phyloP scores from a whole-genome alignment of 2,888 invertebrate species.

The Eulithis testata region DNA sequence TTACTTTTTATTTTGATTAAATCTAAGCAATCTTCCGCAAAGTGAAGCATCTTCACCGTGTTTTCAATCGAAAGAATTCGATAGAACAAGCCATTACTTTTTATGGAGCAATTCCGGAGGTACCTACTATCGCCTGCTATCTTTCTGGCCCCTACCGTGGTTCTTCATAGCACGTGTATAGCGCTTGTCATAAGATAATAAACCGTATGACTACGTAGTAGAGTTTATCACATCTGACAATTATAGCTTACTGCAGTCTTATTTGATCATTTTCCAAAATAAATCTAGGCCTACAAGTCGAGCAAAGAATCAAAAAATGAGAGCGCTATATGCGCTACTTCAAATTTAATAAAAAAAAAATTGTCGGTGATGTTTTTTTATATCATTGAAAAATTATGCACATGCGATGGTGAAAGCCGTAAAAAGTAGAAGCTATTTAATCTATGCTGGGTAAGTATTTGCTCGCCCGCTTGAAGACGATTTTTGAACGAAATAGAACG shows the following conservation, averaged over 20 bases:
- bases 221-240: no score
- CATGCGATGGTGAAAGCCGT: conserved; percentile 4
- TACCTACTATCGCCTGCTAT: conserved; percentile 12
- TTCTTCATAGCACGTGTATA: neutral
- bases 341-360: no score
- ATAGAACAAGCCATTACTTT: conserved; percentile 64
- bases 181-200: neutral
- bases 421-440: neutral
- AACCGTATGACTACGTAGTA: no score
- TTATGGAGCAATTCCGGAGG: conserved; percentile 56
- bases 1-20: conserved; percentile 6
- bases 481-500: conserved; percentile 51
- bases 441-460: conserved; percentile 44
- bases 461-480: conserved; percentile 43
- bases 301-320: no score
- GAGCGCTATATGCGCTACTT: no score
- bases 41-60: conserved; percentile 17
- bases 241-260: no score
- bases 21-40: conserved; percentile 6
- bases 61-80: conserved; percentile 63
- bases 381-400: neutral
- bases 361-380: no score
- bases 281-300: no score
- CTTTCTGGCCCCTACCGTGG: conserved; percentile 4
- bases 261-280: no score